Evolutionary conservation across 2,113 vertebrate species (phyloP).

Genomic region (Numenius arquata): DNA sequence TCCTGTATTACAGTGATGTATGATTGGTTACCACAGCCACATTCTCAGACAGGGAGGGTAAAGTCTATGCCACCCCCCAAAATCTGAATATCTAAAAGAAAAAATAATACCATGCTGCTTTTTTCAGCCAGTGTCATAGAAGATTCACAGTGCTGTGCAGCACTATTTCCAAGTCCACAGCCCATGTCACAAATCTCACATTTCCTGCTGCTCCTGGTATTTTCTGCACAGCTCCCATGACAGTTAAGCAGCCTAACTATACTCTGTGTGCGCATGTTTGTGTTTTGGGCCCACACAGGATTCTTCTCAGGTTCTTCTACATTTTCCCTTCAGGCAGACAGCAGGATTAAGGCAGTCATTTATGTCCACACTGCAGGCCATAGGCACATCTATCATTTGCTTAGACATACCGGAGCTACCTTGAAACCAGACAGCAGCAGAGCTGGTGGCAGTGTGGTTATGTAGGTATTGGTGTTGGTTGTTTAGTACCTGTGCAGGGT

Average conservation of each 20-base stretch:
- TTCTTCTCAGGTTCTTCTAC: not conserved
- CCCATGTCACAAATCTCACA: not conserved
- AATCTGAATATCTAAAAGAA: not conserved
- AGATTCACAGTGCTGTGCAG: not conserved
- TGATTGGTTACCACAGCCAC: not conserved
- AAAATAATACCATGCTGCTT: not conserved
- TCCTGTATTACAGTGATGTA: not conserved
- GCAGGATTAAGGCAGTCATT: not conserved
- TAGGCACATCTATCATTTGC: accelerated
- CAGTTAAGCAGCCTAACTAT: not conserved
- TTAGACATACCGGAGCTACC: not conserved
- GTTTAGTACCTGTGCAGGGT: not conserved
- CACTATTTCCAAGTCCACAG: not conserved
- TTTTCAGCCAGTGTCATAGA: not conserved
- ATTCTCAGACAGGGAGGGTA: not conserved
- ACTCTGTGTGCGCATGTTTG: accelerated
- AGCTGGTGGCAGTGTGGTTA: not conserved
- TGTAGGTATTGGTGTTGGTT: not conserved
- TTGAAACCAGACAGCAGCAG: not conserved
- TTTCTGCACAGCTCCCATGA: not conserved
- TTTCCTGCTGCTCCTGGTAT: not conserved
- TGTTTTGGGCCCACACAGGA: not conserved
- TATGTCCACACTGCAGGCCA: not conserved
- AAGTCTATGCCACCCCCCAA: not conserved
- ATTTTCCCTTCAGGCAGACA: not conserved